Evolutionary conservation across 2,888 invertebrate species (phyloP), one percentile per base, ranked within the genome.

Genomic region (Caradrina clavipalpis): DNA sequence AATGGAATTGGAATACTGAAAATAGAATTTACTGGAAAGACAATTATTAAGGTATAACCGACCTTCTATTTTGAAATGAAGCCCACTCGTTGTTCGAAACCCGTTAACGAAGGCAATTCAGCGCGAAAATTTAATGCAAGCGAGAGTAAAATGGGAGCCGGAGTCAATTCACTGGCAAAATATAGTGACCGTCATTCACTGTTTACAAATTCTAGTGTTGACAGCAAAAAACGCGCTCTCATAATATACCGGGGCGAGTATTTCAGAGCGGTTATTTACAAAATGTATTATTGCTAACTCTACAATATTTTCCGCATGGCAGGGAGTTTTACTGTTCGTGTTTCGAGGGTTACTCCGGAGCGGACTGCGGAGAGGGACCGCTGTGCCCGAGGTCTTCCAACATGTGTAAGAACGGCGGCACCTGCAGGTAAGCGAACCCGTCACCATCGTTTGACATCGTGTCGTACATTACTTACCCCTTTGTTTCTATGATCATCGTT

Each of bases 271-370:
- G 65, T 69, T 82, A 82, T 84, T 84, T 69, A 72, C 55, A 19
- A 74, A 79, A 86, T 86, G 53, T 60, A 68, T 31, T 5, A 31
- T 45, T 21, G 53, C 17, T 71, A 0, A 58, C 11, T 11, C 17
- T 11, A 50, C 54, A 59, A 60, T 70, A 67, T 73, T 68, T 70
- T 69, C 45, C n/a, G 10, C 26, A 58, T 82, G 78, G 53, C 96
- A 98, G 98, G 87, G 97, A 97, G 70, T 98, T 98, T 92, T 97
- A 96, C 89, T 98, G 98, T 92, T 96, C 97, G 68, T 99, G 99
- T 92, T 98, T 98, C 92, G 96, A 97, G 64, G 97, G 98, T 53
- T 98, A 98, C 94, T 97, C 97, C 63, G 98, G 98, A 8, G 92
- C 95, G 6, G 97, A 97, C 89, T 99, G 98, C 90, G 98, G 98